Evolutionary conservation across 2,113 vertebrate genomes (phyloP).

Genomic region (Ictalurus punctatus): DNA sequence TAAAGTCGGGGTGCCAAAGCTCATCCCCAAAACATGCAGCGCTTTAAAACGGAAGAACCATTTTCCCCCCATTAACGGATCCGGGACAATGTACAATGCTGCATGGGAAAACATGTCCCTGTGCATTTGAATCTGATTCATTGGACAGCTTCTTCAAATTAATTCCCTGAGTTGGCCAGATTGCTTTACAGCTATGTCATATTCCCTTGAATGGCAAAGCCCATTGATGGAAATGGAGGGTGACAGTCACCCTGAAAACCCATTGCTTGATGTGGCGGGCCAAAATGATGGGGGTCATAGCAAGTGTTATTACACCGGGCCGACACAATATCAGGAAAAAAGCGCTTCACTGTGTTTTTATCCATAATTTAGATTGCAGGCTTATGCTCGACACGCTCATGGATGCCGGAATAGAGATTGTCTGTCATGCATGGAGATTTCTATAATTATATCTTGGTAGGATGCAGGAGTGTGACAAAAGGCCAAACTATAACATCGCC

Average conservation of each 20-base stretch:
- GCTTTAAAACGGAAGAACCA: slow-evolving; percentile 64
- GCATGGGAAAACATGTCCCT: slow-evolving; percentile 65
- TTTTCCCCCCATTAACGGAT: slow-evolving; percentile 57
- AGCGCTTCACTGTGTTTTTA: slow-evolving; percentile 64
- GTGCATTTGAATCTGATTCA: slow-evolving; percentile 93
- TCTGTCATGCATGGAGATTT: slow-evolving; percentile 54
- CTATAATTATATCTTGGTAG: slow-evolving; percentile 52
- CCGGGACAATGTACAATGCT: slow-evolving; percentile 53
- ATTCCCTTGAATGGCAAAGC: slow-evolving; percentile 88
- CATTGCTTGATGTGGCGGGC: slow-evolving; percentile 80
- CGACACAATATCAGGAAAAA: slow-evolving; percentile 79
- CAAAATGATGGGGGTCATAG: slow-evolving; percentile 88
- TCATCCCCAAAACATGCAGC: slow-evolving; percentile 66
- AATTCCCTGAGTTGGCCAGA: slow-evolving; percentile 95
- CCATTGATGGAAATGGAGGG: slow-evolving; percentile 89
- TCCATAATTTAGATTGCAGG: slow-evolving; percentile 60
- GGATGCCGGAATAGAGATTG: slow-evolving; percentile 49
- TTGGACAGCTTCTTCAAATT: slow-evolving; percentile 94
- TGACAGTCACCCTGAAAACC: slow-evolving; percentile 86
- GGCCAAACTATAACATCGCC: slow-evolving; percentile 16
- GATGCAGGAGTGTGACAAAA: slow-evolving; percentile 50
- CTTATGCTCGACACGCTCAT: slow-evolving; percentile 41
- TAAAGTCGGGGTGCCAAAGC: slow-evolving; percentile 68
- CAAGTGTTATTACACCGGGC: slow-evolving; percentile 92
- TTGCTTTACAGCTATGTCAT: slow-evolving; percentile 95